Base-by-base conservation (phyloP, 2,113 vertebrate species). In the Azemiops feae region DNA sequence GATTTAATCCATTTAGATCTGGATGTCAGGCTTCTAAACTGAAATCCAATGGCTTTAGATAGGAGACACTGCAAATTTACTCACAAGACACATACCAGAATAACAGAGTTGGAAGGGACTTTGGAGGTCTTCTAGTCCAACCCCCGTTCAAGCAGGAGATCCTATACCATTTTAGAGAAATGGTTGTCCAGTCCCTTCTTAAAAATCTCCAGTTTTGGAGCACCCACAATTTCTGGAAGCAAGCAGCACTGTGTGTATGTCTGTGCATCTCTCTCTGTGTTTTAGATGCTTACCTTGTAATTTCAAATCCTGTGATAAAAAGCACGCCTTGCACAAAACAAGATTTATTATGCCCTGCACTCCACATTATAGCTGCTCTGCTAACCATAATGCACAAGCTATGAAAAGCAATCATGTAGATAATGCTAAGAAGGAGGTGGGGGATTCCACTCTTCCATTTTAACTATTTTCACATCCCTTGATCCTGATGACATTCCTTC, bases 371-470 rank as follows among this genome's bases (percentile, higher is more conserved):
- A 95, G 94, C 94, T 95, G 95, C 95, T 96, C 95, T n/a, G 55
- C 95, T 96, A 97, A 96, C 93, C 95, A 95, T 96, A 95, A 95
- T 96, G 97, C 96, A 97, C 96, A 97, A 97, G 96, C 96, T 95
- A 97, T 92, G 95, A 96, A 96, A 97, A 96, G 97, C 95, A 96
- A 97, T 97, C 96, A 96, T 85, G 96, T 93, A 96, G 96, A 96
- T 96, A 97, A 97, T 92, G 86, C 93, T 90, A 93, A 2, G 87
- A 87, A 96, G 92, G 93, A 95, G 30, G 53, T 0, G 45, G 25
- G 27, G 12, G 57, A 22, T 8, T 30, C n/a, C 53, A 50, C 12
- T 43, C 27, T 53, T 55, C 90, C 53, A 91, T 87, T 94, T 94
- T 0, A 1, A 90, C 92, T 95, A 90, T 96, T 93, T 97, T 96